Base-by-base conservation (phyloP, 2,888 invertebrate genomes). In the Drosophila putrida region DNA sequence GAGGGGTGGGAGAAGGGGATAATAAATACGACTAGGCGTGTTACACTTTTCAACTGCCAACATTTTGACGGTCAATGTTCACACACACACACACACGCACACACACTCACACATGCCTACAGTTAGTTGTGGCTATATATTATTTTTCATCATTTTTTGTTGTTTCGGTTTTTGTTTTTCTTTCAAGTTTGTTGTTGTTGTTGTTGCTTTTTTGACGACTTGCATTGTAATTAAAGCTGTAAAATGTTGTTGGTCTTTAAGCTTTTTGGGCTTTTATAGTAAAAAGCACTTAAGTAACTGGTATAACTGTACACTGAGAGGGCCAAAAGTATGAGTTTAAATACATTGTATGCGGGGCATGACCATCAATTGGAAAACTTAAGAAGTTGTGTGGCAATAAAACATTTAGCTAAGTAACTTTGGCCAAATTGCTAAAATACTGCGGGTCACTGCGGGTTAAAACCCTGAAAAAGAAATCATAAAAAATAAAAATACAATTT, bases 141-240 rank as follows among this genome's bases (percentile, higher is more conserved):
- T 61, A 72, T 57, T 44, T 49, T 43, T 44, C 25, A 35, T 41
- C 35, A 36, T 44, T 43, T 28, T 13, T 60, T 36, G 49, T 31
- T 54, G 6, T 44, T 59, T 35, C 13, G 10, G 11, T 27, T 61
- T 50, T 66, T 59, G 28, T 68, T 58, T 67, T 31, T 31, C 31
- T 31, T 31, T 9, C 9, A 8, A 31, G 31, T 31, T 31, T 31
- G 31, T 31, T 47, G 49, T 54, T 75, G 49, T 67, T 43, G 6
- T 55, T 49, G 46, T 50, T 57, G 60, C n/a, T 66, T 36, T 50
- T 55, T 47, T 50, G 67, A 44, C 58, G 53, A 66, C 63, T 60
- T 62, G 75, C 69, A 64, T 68, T 75, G 75, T 80, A 85, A 85
- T 82, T 82, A 85, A 82, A 78, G 78, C 68, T 67, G 71, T 70